These are phyloP conservation scores for Agrotis segetum DNA, from an alignment of 2,888 invertebrate species.

Conservation along the genomic window DNA sequence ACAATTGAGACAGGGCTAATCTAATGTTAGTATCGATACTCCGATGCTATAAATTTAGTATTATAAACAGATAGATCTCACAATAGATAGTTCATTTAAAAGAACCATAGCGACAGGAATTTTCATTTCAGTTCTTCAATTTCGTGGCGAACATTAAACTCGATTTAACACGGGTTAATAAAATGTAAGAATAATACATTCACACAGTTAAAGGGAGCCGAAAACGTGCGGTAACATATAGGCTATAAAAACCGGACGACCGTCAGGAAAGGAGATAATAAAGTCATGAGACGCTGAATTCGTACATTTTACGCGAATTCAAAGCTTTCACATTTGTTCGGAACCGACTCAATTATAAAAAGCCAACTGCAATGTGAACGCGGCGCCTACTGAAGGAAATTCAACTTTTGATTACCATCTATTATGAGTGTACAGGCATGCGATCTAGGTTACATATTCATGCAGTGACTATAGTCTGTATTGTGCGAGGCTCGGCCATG, in stretches of 20 bases:
- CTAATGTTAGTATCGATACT: slow-evolving; percentile 15
- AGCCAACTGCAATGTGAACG: slow-evolving; percentile 23
- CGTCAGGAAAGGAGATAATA: slow-evolving; percentile 60
- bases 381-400: background rate
- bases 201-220: slow-evolving; percentile 49
- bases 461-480: slow-evolving; percentile 25
- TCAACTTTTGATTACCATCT: slow-evolving; percentile 15
- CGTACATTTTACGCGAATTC: slow-evolving; percentile 50
- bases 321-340: slow-evolving; percentile 54
- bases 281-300: slow-evolving; percentile 52
- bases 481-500: slow-evolving; percentile 29
- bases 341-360: slow-evolving; percentile 45
- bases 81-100: slow-evolving; percentile 7
- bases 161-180: slow-evolving; percentile 43
- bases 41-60: slow-evolving; percentile 2
- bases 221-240: slow-evolving; percentile 53
- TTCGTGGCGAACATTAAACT: slow-evolving; percentile 33
- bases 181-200: slow-evolving; percentile 54
- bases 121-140: slow-evolving; percentile 39
- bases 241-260: slow-evolving; percentile 58
- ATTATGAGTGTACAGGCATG: slow-evolving; percentile 6
- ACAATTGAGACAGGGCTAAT: slow-evolving; percentile 37
- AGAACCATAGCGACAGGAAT: background rate
- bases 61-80: slow-evolving; percentile 21
- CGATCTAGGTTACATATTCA: slow-evolving; percentile 38